Base-by-base conservation (phyloP, 1,140 invertebrate genomes). In the Drosophila tristis region DNA sequence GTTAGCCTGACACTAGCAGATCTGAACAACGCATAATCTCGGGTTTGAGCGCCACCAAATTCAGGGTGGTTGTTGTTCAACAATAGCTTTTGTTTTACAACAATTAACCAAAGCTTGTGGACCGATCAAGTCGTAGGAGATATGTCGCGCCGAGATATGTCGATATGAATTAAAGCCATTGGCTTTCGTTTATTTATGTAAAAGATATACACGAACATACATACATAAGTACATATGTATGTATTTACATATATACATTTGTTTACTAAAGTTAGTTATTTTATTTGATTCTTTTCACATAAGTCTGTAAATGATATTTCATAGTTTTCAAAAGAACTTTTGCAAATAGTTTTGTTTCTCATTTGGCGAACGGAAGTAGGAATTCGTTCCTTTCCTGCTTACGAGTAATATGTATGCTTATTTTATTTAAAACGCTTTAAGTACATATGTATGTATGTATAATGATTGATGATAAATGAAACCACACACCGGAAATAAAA, bases 321-420 rank as follows among this genome's bases (percentile, higher is more conserved):
- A 39, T 63, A 74, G 57, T 74, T 55, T 70, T 66, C 11, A 47
- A 49, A 47, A 54, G 70, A 79, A 79, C 71, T 49, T 48, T 49
- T 68, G 49, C 44, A 48, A 59, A 66, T 65, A 76, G 45, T 66
- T 65, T 72, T 56, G 54, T 75, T 59, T 59, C 50, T 77, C 54
- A 56, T 85, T 85, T 85, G 78, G 81, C 82, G 67, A 70, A 85
- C 35, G 35, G 35, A 80, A 59, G 68, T 68, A 35, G 47, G 43
- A 65, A 65, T 76, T 44, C 66, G 48, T 59, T 47, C 25, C 49
- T 47, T 44, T 47, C 25, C 49, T 47, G 44, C 39, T 57, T 74
- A 57, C 20, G 7, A 7, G 29, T 65, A 42, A 26, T 35, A 25
- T 3, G 0, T 35, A 39, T 29, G 23, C 73, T 35, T 29, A 50